phyloP scores from a whole-genome alignment of 1,140 invertebrate species.

The Atta texana region DNA sequence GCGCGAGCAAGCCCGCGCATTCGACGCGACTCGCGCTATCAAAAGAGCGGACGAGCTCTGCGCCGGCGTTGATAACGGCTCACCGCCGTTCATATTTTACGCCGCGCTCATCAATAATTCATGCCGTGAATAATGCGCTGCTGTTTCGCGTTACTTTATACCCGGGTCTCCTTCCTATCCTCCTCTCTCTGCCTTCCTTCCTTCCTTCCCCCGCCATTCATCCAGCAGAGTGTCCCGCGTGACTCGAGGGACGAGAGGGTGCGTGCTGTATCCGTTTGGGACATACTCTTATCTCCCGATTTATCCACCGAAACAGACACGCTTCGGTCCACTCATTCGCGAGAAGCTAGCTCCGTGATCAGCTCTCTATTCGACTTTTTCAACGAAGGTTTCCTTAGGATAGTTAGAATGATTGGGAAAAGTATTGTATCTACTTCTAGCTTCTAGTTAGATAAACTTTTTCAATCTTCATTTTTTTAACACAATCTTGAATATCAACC shows the following conservation, averaged over 20 bases:
- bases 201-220: neutral
- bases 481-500: neutral
- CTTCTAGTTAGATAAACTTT: neutral
- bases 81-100: constrained; percentile 84
- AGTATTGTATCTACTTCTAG: neutral
- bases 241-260: neutral
- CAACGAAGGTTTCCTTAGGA: neutral
- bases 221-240: neutral
- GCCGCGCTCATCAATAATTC: constrained; percentile 85
- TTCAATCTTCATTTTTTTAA: neutral
- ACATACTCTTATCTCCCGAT: constrained; percentile 71
- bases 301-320: constrained; percentile 71
- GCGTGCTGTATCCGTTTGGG: constrained; percentile 62
- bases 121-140: constrained; percentile 85
- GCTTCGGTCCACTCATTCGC: constrained; percentile 26
- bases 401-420: neutral
- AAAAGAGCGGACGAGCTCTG: constrained; percentile 76
- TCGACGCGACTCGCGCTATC: constrained; percentile 44
- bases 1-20: constrained; percentile 8
- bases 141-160: constrained; percentile 84
- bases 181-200: constrained; percentile 38
- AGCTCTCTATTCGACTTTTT: constrained; percentile 8
- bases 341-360: neutral
- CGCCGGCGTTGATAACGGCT: constrained; percentile 84
- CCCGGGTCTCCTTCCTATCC: constrained; percentile 63